Evolutionary conservation across 2,797 vertebrate genomes (phyloP), one percentile per base, ranked within the genome.

Genomic region (Sciaenops ocellatus): DNA sequence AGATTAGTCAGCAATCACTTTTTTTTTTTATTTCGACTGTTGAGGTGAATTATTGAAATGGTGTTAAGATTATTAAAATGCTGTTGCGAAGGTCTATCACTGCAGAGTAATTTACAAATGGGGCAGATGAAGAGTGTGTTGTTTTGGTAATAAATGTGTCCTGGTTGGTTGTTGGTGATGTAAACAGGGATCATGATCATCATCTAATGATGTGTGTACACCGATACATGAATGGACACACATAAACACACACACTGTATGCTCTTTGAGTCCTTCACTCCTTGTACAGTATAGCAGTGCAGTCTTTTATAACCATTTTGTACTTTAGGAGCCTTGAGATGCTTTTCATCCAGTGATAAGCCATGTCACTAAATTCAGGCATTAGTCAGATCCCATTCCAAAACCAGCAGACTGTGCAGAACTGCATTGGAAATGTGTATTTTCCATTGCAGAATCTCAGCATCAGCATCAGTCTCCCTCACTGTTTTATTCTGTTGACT

Each of bases 1-100:
- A 92, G 92, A 94, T 94, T 93, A 93, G 84, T 88, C 90, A 79
- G 86, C 88, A 90, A 89, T 91, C 83, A 46, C 84, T 69, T 38
- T 38, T 34, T 34, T 65, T 77, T 76, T 90, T 78, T 57, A 84
- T 89, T 85, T 72, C 22, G 17, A 72, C 79, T 85, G 79, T 78
- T 50, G 51, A 51, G 82, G 80, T 88, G 82, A 88, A 83, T 93
- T 89, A 87, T 89, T 85, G 55, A 83, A 90, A 88, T 74, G 75
- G 78, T 84, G 82, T 88, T 74, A 81, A 86, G 85, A 87, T 91
- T 90, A 91, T 89, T 87, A 90, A 88, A 92, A 89, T 73, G 67
- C 54, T 66, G 56, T 69, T 75, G 67, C 6, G 52, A 63, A 42
- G 75, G 77, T 84, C 76, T 85, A 44, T 88, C 30, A n/a, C 30